These are phyloP conservation scores for Philaethria dido DNA, from an alignment of 2,888 invertebrate species.

Conservation along the genomic window DNA sequence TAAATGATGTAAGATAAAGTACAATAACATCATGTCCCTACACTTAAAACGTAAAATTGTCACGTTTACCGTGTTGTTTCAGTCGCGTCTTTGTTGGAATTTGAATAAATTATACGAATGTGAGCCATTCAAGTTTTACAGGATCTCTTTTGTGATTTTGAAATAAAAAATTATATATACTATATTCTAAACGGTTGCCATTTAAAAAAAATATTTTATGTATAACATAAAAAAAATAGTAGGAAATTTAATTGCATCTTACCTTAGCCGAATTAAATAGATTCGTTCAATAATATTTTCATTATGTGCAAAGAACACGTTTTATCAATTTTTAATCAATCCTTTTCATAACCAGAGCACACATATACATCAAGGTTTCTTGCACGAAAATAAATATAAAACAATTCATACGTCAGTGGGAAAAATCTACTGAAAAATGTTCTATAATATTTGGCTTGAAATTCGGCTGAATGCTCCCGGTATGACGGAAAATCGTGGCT, in stretches of 20 bases:
- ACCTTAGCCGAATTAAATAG: too few relatives aligned
- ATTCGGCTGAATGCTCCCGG: slow-evolving; percentile 22
- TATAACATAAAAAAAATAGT: too few relatives aligned
- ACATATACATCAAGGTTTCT: not conserved
- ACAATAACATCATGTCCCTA: not conserved
- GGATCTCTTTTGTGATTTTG: slow-evolving; percentile 8
- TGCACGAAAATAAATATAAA: not conserved
- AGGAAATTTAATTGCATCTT: too few relatives aligned
- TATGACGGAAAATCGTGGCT: slow-evolving; percentile 15
- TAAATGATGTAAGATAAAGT: not conserved
- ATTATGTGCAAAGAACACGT: too few relatives aligned
- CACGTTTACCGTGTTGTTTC: slow-evolving; percentile 1
- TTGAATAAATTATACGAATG: slow-evolving; percentile 15
- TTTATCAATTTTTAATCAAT: not conserved
- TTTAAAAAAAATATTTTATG: too few relatives aligned
- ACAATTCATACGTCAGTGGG: slow-evolving; percentile 1
- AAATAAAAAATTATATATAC: not conserved
- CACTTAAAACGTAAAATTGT: slow-evolving; percentile 6
- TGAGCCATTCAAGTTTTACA: not conserved
- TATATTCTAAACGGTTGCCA: not conserved
- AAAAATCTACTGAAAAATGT: slow-evolving; percentile 18
- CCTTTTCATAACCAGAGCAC: not conserved
- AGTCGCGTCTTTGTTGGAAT: not conserved
- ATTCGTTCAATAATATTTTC: too few relatives aligned
- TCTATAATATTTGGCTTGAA: slow-evolving; percentile 12